A percentile compares a stretch with the other conserved stretches of the same genome.
Evolutionary conservation across 1,140 invertebrate species (phyloP).

Genomic region (Trichonephila inaurata): DNA sequence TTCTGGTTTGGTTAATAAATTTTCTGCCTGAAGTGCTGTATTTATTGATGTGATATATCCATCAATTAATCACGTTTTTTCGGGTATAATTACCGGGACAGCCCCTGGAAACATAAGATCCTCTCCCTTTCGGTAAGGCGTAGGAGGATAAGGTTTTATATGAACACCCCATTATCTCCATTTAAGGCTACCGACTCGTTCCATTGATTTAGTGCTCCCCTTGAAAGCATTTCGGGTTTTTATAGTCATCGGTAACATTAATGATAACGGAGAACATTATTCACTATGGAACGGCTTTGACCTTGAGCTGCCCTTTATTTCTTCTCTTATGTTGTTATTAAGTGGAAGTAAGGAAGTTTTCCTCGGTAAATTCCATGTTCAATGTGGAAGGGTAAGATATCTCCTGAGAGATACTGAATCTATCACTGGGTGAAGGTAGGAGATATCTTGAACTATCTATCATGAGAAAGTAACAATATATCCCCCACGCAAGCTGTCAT

Average conservation of each 20-base stretch:
- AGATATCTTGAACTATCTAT: not conserved
- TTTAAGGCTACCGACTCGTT: not conserved
- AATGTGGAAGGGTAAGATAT: not conserved
- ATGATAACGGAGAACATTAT: not conserved
- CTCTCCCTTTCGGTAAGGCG: not conserved
- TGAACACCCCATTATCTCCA: not conserved
- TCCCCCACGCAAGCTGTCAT: not conserved
- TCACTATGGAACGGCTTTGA: not conserved
- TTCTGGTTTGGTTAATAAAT: conserved; percentile 48
- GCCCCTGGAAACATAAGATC: not conserved
- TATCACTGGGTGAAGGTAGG: not conserved
- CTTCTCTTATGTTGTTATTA: not conserved
- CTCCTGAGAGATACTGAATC: not conserved
- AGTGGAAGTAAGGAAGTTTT: not conserved
- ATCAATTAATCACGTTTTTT: conserved; percentile 56
- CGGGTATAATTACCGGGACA: not conserved
- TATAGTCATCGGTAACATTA: not conserved
- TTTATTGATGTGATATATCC: conserved; percentile 27
- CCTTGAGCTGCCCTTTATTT: not conserved
- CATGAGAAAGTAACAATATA: not conserved
- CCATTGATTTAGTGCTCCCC: conserved; percentile 25
- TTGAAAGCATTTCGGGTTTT: not conserved
- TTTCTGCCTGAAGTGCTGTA: not conserved
- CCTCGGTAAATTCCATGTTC: not conserved
- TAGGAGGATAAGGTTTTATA: conserved; percentile 13